These are phyloP conservation scores for Phyllotis vaccarum DNA, from an alignment of 2,797 vertebrate species.

Conservation along the genomic window DNA sequence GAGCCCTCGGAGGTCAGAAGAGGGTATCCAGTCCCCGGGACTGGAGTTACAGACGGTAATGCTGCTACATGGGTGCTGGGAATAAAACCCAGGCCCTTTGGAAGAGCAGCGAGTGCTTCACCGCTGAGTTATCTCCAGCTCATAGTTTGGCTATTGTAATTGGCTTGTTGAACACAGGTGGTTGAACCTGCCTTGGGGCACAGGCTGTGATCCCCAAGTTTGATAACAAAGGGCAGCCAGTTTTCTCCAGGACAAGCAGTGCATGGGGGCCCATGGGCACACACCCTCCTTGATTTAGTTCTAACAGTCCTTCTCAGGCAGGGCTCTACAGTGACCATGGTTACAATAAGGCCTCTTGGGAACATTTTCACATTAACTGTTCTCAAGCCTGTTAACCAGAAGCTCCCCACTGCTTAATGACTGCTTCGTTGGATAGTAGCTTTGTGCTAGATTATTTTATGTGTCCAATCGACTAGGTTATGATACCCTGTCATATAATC, in stretches of 20 bases:
- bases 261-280: not conserved
- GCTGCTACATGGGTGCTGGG: not conserved
- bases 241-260: not conserved
- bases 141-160: not conserved
- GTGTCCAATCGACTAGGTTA: not conserved
- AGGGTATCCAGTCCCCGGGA: not conserved
- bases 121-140: not conserved
- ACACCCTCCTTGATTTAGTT: not conserved
- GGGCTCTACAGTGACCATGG: not conserved
- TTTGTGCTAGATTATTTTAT: not conserved
- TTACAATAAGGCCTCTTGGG: not conserved
- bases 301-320: not conserved
- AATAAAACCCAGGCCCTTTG: not conserved
- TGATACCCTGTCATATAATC: not conserved
- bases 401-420: not conserved
- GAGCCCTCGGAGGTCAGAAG: not conserved
- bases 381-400: not conserved
- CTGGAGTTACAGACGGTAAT: not conserved
- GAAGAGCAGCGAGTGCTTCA: not conserved
- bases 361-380: not conserved
- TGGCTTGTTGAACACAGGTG: not conserved
- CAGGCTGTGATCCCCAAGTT: not conserved
- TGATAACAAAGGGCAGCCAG: not conserved
- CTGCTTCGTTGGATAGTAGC: not conserved
- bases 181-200: not conserved